Evolutionary conservation across 2,113 vertebrate genomes (phyloP), one percentile per base, ranked within the genome.

Genomic region (Castor canadensis): DNA sequence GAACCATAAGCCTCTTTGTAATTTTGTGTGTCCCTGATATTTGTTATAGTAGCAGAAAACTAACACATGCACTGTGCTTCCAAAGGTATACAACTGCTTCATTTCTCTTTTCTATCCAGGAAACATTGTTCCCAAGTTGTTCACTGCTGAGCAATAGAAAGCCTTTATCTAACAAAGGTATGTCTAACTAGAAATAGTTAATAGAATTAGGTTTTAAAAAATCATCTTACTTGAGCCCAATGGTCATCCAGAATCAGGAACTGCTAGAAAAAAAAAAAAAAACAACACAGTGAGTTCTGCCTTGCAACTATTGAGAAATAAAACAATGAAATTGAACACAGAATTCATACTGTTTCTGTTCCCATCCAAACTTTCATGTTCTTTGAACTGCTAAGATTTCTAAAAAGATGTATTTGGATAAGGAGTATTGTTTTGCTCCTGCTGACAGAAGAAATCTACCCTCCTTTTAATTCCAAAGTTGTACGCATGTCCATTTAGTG

Each of bases 401-500:
- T 82, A 38, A 75, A 93, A 91, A 66, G 67, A 91, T 95, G 22
- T 58, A 66, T 93, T 96, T 89, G 66, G 69, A 64, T 91, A 60
- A 60, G 40, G 86, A 93, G 11, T 67, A 91, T 92, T 96, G 84
- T 92, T 94, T 95, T 76, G n/a, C 56, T 75, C 49, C 72, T 87
- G 47, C 66, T 94, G 72, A 94, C 62, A 85, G 85, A 95, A 95
- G 67, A 35, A 91, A 85, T 94, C 47, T 49, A 85, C 96, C 62
- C 80, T 91, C 40, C 58, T 93, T 96, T 95, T 97, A 94, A 96
- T 96, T 97, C 91, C 32, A 80, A 93, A 83, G 64, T 87, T 96
- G 79, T 93, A 95, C 0, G 2, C 64, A 87, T 83, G 89, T 96
- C 96, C 95, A 93, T 94, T 96, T 89, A 91, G 58, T 75, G 83